A percentile compares a stretch with the other conserved stretches of the same genome.
Conservation (phyloP, 2,113 vertebrate species). For the Seriola rivoliana region DNA sequence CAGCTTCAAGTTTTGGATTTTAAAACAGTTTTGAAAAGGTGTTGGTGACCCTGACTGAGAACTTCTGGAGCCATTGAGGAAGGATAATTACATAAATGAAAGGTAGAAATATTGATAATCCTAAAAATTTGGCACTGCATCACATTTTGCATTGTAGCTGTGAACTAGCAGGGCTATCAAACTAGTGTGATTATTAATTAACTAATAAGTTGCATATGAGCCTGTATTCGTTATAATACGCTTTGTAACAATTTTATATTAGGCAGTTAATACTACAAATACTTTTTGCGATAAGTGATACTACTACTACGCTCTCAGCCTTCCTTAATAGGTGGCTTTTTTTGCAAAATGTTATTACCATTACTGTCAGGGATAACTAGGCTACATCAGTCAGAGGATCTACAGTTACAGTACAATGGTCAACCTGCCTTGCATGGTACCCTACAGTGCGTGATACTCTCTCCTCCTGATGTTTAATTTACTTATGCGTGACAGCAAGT, state of each 20-base stretch:
- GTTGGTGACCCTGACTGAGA: not conserved
- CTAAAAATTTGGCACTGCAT: not conserved
- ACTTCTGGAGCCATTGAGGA: not conserved
- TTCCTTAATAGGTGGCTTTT: not conserved
- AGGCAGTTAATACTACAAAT: not conserved
- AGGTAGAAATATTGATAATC: too few species aligned
- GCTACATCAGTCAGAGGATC: too few species aligned
- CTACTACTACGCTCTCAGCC: not conserved
- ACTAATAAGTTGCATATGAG: not conserved
- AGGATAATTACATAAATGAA: too few species aligned
- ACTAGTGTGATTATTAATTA: not conserved
- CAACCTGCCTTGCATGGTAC: not conserved
- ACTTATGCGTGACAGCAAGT: not conserved
- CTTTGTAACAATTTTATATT: not conserved
- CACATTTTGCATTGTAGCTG: not conserved
- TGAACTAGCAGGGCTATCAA: not conserved
- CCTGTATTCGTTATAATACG: not conserved
- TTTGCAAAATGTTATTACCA: not conserved
- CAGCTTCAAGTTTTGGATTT: conserved; percentile 11
- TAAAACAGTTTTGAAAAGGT: not conserved
- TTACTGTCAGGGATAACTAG: not conserved
- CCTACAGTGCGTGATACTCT: not conserved
- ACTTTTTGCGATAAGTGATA: not conserved
- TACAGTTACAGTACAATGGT: not conserved
- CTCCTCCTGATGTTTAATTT: not conserved